phyloP scores from a whole-genome alignment of 2,113 vertebrate species.

The Phocoena phocoena region DNA sequence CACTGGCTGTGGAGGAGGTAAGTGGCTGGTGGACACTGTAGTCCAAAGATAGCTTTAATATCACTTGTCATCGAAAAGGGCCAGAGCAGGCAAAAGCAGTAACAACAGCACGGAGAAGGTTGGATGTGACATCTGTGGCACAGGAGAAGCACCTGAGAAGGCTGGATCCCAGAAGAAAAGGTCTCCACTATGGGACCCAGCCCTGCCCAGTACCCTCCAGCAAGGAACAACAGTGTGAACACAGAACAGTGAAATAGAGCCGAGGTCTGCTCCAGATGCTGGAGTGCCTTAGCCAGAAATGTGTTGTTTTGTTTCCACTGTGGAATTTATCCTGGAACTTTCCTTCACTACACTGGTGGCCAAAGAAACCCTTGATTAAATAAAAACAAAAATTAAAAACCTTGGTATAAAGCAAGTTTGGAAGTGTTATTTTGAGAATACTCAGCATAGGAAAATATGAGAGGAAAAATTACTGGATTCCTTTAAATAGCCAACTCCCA shows the following conservation, averaged over 20 bases:
- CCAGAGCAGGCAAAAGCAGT: neutral
- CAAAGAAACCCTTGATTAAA: neutral
- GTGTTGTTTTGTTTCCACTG: neutral
- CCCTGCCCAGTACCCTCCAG: neutral
- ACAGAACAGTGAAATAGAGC: neutral
- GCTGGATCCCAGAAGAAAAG: neutral
- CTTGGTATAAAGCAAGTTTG: neutral
- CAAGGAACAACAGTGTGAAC: neutral
- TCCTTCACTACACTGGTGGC: neutral
- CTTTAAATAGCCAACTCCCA: neutral
- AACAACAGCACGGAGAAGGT: neutral
- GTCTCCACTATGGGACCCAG: neutral
- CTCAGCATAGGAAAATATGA: neutral
- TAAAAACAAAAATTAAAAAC: neutral
- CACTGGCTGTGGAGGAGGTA: neutral
- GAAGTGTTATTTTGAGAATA: neutral
- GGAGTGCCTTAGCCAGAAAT: neutral
- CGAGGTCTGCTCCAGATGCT: neutral
- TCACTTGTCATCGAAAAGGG: neutral
- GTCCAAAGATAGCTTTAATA: neutral
- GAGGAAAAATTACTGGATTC: neutral
- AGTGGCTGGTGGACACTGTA: neutral
- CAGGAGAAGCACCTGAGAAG: neutral
- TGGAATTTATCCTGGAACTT: neutral
- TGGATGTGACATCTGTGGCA: neutral